Evolutionary conservation across 2,888 invertebrate species (phyloP), one percentile per base, ranked within the genome.

Genomic region (Holacanthella duospinosa): DNA sequence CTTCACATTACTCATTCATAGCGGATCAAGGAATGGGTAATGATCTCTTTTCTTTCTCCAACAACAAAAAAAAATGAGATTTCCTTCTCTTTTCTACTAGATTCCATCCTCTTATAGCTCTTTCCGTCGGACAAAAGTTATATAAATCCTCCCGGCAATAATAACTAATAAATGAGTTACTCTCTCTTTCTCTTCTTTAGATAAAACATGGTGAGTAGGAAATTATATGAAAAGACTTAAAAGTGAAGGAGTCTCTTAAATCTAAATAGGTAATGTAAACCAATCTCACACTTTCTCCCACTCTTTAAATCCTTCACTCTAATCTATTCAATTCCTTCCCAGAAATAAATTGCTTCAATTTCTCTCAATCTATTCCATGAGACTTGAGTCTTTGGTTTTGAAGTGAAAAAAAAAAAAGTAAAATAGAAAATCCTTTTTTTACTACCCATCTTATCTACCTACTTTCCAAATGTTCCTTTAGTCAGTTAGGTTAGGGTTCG

Each of bases 311-410:
- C 27, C 58, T 54, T 57, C 58, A 58, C 56, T 61, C 65, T 72
- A 72, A 72, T 72, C 69, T 71, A 70, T 72, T 72, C 72, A 72
- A 72, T 71, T 72, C 70, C 69, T 66, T 68, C 27, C 21, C 70
- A 69, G 69, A 68, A 68, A 72, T 72, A 72, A 72, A 72, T 72
- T 70, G 69, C 68, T 65, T 66, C 69, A 67, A 72, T 72, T 69
- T 70, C 72, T 61, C 65, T 65, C 65, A 71, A 69, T 66, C 66
- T 69, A 69, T 66, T 63, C 48, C n/a, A 9, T 48, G n/a, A n/a
- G n/a, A 9, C 48, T 48, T 21, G 4, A 48, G 19, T 48, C 48
- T 21, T 4, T 4, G 21, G 21, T 21, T 21, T 4, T 21, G 19
- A 48, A 48, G 19, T 48, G 19, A 48, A 48, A 9, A 48, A 16